Base-by-base conservation (phyloP, 2,797 vertebrate genomes). In the Argyrosomus regius region DNA sequence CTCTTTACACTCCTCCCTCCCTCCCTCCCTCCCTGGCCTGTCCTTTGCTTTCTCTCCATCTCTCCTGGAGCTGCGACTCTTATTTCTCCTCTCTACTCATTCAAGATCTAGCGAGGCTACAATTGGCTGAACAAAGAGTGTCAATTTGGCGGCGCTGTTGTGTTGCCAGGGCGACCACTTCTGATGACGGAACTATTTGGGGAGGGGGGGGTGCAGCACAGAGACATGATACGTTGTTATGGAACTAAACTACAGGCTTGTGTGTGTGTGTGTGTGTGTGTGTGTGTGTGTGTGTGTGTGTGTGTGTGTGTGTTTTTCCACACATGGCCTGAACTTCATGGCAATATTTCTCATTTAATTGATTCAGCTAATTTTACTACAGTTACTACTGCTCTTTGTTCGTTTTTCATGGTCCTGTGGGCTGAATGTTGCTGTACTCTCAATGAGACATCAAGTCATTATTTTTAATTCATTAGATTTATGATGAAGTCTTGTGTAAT, bases 141-240 rank as follows among this genome's bases (percentile, higher is more conserved):
- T 65, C 59, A 75, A 84, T 85, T 78, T 78, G 78, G 74, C 53
- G 0, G 68, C 57, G 67, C 82, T 77, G 73, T 75, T 73, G 50
- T 56, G 86, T 89, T 87, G 82, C 84, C 67, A 4, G 66, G 86
- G 70, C 60, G 43, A 90, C 87, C 53, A 31, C 81, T 75, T 77
- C 28, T 50, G 71, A 80, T 64, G 74, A 78, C 18, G 1, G 41
- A 81, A 86, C 45, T 56, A 83, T 86, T 65, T 71, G 14, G 22
- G 2, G 20, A 18, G 41, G 39, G 11, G 20, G 69, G 22, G 46
- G 50, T 58, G 26, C 9, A 39, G 31, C 4, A 24, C 50, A 11
- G 70, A 71, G 57, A 58, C 52, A 49, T 26, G 53, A 73, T 49
- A 57, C 11, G 49, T 76, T 64, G 71, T 50, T 70, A 39, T 45